These are phyloP conservation scores for Athalia circularis DNA, from an alignment of 2,888 invertebrate genomes.

Conservation along the genomic window DNA sequence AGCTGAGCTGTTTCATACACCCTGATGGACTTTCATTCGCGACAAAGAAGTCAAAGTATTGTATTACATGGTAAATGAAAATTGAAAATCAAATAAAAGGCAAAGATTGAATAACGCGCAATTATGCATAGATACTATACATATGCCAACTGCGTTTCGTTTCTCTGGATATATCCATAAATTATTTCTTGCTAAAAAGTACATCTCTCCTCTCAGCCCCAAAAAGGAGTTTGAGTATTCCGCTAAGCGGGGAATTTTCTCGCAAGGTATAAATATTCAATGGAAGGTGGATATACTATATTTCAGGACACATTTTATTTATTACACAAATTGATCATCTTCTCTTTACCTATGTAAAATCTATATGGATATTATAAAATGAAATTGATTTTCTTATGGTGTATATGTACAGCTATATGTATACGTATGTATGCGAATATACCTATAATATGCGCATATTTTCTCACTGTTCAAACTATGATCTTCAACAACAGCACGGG, in stretches of 20 bases:
- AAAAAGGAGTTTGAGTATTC: conserved; percentile 18
- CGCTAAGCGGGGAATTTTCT: conserved; percentile 7
- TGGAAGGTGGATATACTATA: not conserved
- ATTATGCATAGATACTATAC: not conserved
- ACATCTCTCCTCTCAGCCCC: not conserved
- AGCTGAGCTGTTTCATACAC: no score
- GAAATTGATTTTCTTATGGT: no score
- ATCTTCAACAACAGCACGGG: not conserved
- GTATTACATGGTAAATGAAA: not conserved
- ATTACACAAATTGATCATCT: no score
- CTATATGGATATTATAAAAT: no score
- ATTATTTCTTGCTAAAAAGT: not conserved
- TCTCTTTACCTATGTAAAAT: no score
- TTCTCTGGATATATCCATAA: conserved; percentile 16
- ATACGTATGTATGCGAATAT: not conserved
- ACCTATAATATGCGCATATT: not conserved
- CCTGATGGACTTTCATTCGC: not conserved
- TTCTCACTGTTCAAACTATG: conserved; percentile 13
- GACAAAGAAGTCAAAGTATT: not conserved
- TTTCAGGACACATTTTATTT: conserved; percentile 8
- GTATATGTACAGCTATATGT: no score
- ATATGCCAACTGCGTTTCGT: not conserved
- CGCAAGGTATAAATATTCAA: conserved; percentile 20
- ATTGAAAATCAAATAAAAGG: not conserved
- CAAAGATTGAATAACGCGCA: conserved; percentile 11